phyloP scores from a whole-genome alignment of 2,888 invertebrate species.

The Zygaena filipendulae region DNA sequence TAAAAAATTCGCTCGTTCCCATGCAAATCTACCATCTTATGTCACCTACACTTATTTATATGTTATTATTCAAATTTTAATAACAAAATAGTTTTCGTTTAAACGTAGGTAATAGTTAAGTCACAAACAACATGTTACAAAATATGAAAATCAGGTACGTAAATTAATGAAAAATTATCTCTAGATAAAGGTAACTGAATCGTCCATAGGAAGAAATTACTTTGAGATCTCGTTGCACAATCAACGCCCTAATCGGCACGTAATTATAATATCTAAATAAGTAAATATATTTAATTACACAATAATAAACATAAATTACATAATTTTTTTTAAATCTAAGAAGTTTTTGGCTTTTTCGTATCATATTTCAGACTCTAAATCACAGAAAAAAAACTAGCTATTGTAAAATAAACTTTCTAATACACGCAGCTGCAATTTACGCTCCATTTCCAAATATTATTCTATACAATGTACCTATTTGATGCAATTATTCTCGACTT shows the following conservation, averaged over 20 bases:
- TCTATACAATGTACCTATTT: too few species aligned
- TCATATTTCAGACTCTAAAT: conserved; percentile 57
- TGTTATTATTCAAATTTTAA: conserved; percentile 29
- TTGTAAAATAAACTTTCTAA: too few species aligned
- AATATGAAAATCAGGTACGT: conserved; percentile 63
- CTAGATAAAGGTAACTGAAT: conserved; percentile 65
- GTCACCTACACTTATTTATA: conserved; percentile 34
- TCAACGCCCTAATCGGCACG: too few species aligned
- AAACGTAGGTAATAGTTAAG: conserved; percentile 55
- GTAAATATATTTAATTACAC: too few species aligned
- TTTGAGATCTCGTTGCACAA: conserved; percentile 52
- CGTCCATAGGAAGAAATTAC: conserved; percentile 47
- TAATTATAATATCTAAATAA: too few species aligned
- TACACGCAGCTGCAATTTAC: too few species aligned
- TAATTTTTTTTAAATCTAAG: too few species aligned
- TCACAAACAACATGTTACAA: conserved; percentile 44
- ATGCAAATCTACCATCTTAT: conserved; percentile 38
- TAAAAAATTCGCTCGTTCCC: conserved; percentile 52
- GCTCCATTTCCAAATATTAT: too few species aligned
- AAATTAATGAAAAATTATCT: conserved; percentile 58
- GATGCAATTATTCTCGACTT: too few species aligned
- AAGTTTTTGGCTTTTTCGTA: conserved; percentile 54
- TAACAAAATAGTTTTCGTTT: conserved; percentile 54
- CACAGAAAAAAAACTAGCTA: conserved; percentile 57
- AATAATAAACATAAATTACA: too few species aligned